Conservation (phyloP, 2,797 vertebrate genomes). For the Sciurus carolinensis region DNA sequence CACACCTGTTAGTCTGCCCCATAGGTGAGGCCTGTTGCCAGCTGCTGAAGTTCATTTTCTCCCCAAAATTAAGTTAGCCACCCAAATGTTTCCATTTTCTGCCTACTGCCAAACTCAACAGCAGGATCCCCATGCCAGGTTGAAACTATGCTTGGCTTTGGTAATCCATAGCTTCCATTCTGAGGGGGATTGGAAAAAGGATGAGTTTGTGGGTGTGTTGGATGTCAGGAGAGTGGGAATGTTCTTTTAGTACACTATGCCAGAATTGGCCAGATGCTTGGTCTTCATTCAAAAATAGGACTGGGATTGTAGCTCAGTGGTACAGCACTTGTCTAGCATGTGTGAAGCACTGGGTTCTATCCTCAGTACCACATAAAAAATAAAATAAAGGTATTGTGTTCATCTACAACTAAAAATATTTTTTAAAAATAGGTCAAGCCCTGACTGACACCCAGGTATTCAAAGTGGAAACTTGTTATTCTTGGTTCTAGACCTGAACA, state of each 20-base stretch:
- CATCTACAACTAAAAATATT: too few species aligned
- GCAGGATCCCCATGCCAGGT: not conserved
- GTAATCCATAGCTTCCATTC: slow-evolving; percentile 58
- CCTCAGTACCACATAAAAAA: too few species aligned
- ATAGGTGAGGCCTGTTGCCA: not conserved
- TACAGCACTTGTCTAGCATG: too few species aligned
- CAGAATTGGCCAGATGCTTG: slow-evolving; percentile 21
- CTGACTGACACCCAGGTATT: slow-evolving; percentile 28
- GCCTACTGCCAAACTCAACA: not conserved
- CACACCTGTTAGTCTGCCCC: not conserved
- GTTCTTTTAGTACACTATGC: not conserved
- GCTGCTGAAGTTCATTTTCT: not conserved
- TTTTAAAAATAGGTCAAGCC: not conserved
- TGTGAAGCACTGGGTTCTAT: too few species aligned
- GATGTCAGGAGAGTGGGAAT: not conserved
- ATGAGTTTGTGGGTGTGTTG: not conserved
- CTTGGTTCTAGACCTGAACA: slow-evolving; percentile 38
- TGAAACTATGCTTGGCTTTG: not conserved
- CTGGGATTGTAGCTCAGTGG: too few species aligned
- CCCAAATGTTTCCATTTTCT: not conserved
- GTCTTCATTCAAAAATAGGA: slow-evolving; percentile 45
- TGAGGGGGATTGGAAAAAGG: slow-evolving; percentile 6
- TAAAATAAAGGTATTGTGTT: too few species aligned
- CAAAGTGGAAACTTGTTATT: not conserved
- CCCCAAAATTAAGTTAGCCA: not conserved